Evolutionary conservation across 2,888 invertebrate species (phyloP), one percentile per base, ranked within the genome.

Genomic region (Eutolmus rufibarbis): DNA sequence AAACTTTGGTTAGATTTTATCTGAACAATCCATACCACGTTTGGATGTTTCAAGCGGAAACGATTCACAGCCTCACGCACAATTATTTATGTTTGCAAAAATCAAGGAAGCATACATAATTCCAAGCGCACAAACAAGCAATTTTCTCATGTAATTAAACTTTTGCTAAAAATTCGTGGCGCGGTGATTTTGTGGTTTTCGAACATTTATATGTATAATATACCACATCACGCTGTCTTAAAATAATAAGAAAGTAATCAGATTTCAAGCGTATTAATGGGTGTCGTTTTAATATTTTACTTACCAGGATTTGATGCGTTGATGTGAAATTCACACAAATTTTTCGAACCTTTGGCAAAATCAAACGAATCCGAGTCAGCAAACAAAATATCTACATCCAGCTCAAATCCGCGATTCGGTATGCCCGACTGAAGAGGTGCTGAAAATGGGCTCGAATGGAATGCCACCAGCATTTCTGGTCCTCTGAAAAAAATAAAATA

Each of bases 301-400:
- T 91, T 90, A 92, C 92, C 93, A 89, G 93, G 93, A 91, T 93
- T 93, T 87, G 96, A 96, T 37, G 96, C 96, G 91, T 96, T 96
- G 88, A 96, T 95, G 91, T 96, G 95, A 91, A 96, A 96, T 92
- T 96, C 96, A 91, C 96, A 96, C 74, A 91, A 89, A 91, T 90
- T 90, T 56, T 92, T 92, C 2, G 93, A 91, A 56, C 94, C 93
- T 87, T 94, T 94, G 3, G 96, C 96, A 91, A 96, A 97, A 91
- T 97, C 97, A 82, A 96, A 94, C 0, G 97, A 97, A 91, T 97
- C 97, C 0, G 97, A 97, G 91, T 97, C 97, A 0, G 97, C 96
- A 91, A 97, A 97, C 57, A 97, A 95, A 57, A 98, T 96, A 90
- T 97, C 97, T n/a, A 97, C 96, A 90, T 96, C 96, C 76, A 98